Conservation (phyloP, 2,113 vertebrate genomes). For the Xenus cinereus region DNA sequence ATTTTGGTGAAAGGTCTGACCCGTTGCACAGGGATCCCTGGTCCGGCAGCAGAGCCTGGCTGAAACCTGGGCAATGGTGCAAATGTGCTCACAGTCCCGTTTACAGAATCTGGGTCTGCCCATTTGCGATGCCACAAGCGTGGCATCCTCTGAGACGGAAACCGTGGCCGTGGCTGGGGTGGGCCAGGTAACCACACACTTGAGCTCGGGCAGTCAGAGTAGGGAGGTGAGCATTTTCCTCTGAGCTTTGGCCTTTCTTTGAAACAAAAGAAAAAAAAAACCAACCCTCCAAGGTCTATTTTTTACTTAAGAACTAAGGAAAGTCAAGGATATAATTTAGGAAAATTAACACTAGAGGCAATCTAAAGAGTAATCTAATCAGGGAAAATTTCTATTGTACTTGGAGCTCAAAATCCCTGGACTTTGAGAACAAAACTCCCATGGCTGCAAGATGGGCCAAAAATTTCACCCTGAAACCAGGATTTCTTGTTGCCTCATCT, state of each 20-base stretch:
- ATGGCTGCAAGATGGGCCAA: not conserved
- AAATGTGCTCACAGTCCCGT: not conserved
- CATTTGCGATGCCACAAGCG: rapidly evolving
- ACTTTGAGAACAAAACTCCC: not conserved
- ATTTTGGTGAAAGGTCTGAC: not conserved
- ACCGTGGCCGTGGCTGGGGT: rapidly evolving
- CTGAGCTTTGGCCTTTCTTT: not conserved
- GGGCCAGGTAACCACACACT: not conserved
- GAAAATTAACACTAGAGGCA: not conserved
- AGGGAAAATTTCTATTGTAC: not conserved
- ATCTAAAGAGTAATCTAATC: not conserved
- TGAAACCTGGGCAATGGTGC: not conserved
- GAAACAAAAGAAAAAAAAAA: not conserved
- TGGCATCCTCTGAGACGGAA: not conserved
- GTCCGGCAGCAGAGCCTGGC: not conserved
- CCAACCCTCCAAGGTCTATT: rapidly evolving
- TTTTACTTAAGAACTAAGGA: not conserved
- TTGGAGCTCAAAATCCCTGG: not conserved
- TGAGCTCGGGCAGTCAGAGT: not conserved
- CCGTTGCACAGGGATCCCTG: rapidly evolving
- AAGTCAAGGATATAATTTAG: not conserved
- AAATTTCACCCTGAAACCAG: not conserved
- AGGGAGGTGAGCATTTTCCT: not conserved
- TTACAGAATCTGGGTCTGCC: not conserved
- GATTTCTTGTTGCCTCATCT: not conserved